These are phyloP conservation scores for Eilema depressum DNA, from an alignment of 2,888 invertebrate species.

Conservation along the genomic window DNA sequence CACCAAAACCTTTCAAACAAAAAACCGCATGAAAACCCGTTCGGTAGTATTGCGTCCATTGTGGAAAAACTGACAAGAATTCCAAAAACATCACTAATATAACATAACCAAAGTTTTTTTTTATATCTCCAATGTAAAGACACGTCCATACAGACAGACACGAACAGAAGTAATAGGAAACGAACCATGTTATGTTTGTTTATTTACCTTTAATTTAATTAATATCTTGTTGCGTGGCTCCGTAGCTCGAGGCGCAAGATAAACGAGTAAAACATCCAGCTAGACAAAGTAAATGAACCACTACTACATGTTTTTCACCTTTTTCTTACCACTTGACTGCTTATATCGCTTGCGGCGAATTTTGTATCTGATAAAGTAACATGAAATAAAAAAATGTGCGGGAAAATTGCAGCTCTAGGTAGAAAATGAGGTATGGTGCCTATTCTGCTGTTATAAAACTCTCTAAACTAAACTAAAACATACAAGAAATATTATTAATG, in stretches of 20 bases:
- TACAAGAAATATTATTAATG: too few species aligned
- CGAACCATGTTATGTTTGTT: background rate
- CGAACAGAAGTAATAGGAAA: background rate
- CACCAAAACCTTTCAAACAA: too few species aligned
- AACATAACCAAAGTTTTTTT: too few species aligned
- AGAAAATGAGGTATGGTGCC: background rate
- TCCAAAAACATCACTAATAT: too few species aligned
- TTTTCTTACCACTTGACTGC: slow-evolving; percentile 21
- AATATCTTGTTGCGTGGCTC: slow-evolving; percentile 29
- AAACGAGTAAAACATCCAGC: slow-evolving; percentile 53
- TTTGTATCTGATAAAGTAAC: background rate
- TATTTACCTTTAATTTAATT: background rate
- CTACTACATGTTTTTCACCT: slow-evolving; percentile 34
- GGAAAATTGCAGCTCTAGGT: background rate
- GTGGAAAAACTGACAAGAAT: too few species aligned
- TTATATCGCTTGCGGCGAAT: slow-evolving; percentile 14
- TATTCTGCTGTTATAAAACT: too few species aligned
- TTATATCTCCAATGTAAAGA: too few species aligned
- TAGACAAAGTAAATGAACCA: slow-evolving; percentile 45
- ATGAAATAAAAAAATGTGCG: background rate
- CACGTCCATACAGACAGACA: too few species aligned
- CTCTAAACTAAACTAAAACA: too few species aligned
- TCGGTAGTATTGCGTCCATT: too few species aligned
- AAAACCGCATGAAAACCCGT: too few species aligned
- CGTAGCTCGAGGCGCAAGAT: slow-evolving; percentile 39